Percentiles rank a stretch among this genome's conserved stretches.
phyloP scores from a whole-genome alignment of 2,113 vertebrate genomes.

The Ciconia stormi region DNA sequence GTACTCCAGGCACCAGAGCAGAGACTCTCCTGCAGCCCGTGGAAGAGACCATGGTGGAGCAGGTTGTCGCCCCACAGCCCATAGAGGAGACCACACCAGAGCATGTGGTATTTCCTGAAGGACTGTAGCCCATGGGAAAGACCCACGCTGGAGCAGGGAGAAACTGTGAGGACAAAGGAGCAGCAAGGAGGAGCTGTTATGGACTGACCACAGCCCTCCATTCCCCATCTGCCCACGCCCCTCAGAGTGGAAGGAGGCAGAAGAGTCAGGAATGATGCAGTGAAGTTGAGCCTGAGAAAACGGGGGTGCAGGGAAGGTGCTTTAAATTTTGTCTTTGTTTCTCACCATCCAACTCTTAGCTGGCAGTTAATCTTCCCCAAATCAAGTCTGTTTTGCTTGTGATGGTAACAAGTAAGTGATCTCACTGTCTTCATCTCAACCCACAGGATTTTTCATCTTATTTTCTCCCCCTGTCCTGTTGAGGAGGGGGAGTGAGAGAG shows the following conservation, averaged over 20 bases:
- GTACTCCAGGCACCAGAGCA: background rate
- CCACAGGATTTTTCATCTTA: background rate
- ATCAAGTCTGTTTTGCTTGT: background rate
- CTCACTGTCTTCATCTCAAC: background rate
- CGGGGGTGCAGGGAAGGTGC: background rate
- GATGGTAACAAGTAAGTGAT: background rate
- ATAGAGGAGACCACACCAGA: background rate
- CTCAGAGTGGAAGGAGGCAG: background rate
- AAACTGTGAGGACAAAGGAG: background rate
- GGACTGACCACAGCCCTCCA: too few species aligned
- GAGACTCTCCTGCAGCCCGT: background rate
- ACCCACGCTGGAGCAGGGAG: background rate
- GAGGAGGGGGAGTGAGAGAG: too few species aligned
- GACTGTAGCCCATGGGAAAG: background rate
- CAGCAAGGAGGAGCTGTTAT: background rate
- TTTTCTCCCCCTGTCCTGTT: background rate
- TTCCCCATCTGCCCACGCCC: background rate
- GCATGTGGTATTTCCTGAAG: background rate
- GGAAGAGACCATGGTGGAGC: too few species aligned
- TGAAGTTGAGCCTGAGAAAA: background rate
- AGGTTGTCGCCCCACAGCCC: too few species aligned
- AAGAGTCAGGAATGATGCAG: background rate
- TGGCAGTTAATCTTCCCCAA: background rate
- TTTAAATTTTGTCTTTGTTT: background rate
- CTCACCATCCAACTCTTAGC: background rate